Evolutionary conservation across 2,888 invertebrate genomes (phyloP).

Genomic region (Sinodicranocentrus sp.): DNA sequence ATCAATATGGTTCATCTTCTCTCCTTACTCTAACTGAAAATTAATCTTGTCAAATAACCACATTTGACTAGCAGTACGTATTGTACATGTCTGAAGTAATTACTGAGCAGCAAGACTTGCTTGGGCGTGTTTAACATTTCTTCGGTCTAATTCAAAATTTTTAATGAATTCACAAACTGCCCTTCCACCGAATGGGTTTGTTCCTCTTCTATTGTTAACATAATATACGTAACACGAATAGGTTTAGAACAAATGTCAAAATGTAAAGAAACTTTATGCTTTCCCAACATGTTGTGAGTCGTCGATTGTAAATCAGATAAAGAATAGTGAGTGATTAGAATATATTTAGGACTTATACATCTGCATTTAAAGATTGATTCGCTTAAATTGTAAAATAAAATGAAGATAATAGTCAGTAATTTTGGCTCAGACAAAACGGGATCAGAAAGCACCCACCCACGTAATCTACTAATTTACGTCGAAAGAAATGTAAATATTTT

Average conservation of each 20-base stretch:
- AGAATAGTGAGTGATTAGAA: background rate
- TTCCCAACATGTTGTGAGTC: constrained; percentile 35
- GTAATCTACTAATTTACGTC: constrained; percentile 2
- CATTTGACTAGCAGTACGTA: too few relatives aligned
- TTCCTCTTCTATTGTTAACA: background rate
- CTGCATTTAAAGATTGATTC: constrained; percentile 20
- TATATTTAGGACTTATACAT: background rate
- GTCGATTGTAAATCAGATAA: background rate
- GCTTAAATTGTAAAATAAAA: constrained; percentile 12
- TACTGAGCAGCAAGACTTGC: too few relatives aligned
- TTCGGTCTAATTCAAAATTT: background rate
- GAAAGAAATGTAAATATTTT: constrained; percentile 38
- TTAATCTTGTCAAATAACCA: too few relatives aligned
- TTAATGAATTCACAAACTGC: background rate
- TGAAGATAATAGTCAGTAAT: constrained; percentile 14
- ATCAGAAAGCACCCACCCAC: constrained; percentile 33
- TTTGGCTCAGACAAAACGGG: constrained; percentile 30
- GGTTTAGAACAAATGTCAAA: constrained; percentile 5
- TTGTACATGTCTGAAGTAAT: too few relatives aligned
- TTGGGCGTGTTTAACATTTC: background rate
- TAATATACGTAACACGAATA: background rate
- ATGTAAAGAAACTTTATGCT: constrained; percentile 8
- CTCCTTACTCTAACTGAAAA: too few relatives aligned
- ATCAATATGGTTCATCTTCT: too few relatives aligned
- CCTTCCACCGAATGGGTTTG: background rate